A percentile compares a stretch with the other conserved stretches of the same genome.
These are phyloP conservation scores for Diplazon laetatorius DNA, from an alignment of 2,888 invertebrate genomes.

Conservation along the genomic window DNA sequence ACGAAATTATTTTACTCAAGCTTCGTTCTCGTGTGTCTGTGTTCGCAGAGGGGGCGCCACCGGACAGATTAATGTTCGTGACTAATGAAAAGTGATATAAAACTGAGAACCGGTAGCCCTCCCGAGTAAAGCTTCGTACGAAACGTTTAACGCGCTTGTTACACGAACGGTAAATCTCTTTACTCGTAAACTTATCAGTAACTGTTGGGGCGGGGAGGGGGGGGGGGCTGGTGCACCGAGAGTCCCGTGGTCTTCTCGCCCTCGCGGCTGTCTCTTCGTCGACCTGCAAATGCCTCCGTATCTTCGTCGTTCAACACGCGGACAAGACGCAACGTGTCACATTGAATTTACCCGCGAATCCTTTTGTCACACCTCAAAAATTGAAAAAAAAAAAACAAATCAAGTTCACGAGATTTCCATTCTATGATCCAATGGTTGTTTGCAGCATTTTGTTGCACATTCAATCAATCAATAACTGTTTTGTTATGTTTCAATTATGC, in stretches of 20 bases:
- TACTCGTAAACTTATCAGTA: constrained; percentile 73
- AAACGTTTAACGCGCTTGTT: constrained; percentile 72
- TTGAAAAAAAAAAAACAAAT: too few relatives aligned
- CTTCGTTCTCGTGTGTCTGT: constrained; percentile 22
- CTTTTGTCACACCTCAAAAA: too few relatives aligned
- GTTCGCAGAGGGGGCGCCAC: constrained; percentile 13
- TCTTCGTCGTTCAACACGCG: constrained; percentile 18
- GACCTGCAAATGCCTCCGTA: constrained; percentile 7
- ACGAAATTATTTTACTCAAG: too few relatives aligned
- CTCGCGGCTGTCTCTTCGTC: constrained; percentile 49
- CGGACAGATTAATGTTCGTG: constrained; percentile 71
- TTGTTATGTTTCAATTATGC: too few relatives aligned
- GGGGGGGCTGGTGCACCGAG: too few relatives aligned
- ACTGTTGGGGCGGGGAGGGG: constrained; percentile 50
- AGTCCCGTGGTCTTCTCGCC: too few relatives aligned
- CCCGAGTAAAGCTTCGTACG: constrained; percentile 43
- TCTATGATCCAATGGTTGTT: too few relatives aligned
- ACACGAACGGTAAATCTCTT: constrained; percentile 75
- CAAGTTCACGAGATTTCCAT: too few relatives aligned
- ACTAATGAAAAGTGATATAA: constrained; percentile 74
- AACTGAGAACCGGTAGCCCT: constrained; percentile 66
- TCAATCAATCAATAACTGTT: too few relatives aligned
- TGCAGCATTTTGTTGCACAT: too few relatives aligned
- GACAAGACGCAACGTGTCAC: constrained; percentile 21
- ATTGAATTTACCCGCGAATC: constrained; percentile 24